phyloP scores from a whole-genome alignment of 53 echinoderm and acorn worm genomes.

The Glandiceps talaboti region DNA sequence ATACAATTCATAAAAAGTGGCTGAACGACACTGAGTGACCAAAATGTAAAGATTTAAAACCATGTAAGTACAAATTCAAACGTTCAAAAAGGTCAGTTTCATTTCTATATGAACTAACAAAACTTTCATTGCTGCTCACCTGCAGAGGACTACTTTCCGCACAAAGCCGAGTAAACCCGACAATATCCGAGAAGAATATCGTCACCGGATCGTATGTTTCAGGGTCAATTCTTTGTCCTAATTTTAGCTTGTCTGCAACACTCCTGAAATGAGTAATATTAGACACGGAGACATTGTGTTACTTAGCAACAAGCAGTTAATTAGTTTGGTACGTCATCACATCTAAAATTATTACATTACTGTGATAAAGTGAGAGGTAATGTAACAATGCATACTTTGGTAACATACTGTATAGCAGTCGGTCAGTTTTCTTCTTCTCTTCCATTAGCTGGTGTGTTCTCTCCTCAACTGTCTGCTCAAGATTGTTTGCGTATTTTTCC shows the following conservation, averaged over 20 bases:
- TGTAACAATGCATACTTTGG: neutral
- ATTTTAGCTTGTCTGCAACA: neutral
- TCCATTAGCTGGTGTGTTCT: neutral
- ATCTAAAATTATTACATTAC: too few species aligned
- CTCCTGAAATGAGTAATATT: neutral
- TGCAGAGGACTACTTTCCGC: neutral
- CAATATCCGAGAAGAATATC: neutral
- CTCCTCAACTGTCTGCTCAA: neutral
- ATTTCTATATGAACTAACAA: too few species aligned
- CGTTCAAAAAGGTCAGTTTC: too few species aligned
- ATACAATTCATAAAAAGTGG: too few species aligned
- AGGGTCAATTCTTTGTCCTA: neutral
- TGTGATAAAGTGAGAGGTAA: too few species aligned
- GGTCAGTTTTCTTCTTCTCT: neutral
- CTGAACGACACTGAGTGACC: too few species aligned
- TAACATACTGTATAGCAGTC: neutral
- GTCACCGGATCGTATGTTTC: neutral
- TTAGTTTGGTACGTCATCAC: too few species aligned
- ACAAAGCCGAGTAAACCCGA: neutral
- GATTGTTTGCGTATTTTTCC: neutral
- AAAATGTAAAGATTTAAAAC: too few species aligned
- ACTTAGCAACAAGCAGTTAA: too few species aligned
- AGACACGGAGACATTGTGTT: too few species aligned
- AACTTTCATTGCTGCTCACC: neutral
- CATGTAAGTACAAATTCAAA: too few species aligned